Conservation (phyloP, 2,797 vertebrate genomes). For the Gallirallus australis region DNA sequence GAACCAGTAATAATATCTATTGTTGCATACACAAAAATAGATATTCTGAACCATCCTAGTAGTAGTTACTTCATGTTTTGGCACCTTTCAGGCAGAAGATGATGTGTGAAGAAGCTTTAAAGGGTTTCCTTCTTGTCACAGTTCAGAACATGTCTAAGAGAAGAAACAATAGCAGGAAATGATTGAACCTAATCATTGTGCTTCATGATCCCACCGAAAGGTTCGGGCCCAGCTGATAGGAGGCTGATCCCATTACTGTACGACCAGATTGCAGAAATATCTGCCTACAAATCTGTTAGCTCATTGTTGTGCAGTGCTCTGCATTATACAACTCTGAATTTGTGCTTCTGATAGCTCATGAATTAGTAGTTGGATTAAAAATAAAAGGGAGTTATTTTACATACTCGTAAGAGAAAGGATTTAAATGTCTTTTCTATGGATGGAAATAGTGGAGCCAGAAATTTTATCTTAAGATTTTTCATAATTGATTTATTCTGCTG, state of each 20-base stretch:
- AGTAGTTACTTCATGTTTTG: not conserved
- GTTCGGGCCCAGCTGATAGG: conserved; percentile 6
- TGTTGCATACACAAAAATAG: not conserved
- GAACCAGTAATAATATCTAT: not conserved
- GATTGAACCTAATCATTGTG: conserved; percentile 32
- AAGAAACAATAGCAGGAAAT: conserved; percentile 59
- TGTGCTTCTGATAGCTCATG: not conserved
- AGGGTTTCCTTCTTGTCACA: not conserved
- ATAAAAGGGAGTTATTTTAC: not conserved
- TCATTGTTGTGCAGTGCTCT: not conserved
- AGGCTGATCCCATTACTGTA: not conserved
- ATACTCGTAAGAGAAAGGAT: not conserved
- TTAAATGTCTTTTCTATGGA: not conserved
- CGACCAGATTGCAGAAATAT: not conserved
- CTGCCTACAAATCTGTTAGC: not conserved
- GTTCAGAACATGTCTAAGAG: conserved; percentile 26
- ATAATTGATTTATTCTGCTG: not conserved
- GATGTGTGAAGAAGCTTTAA: not conserved
- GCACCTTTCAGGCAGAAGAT: not conserved
- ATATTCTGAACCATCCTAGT: not conserved
- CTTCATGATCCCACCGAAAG: conserved; percentile 30
- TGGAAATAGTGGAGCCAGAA: not conserved
- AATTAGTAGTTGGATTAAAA: not conserved
- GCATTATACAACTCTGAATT: not conserved
- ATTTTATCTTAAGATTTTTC: not conserved